Evolutionary conservation across 2,888 invertebrate genomes (phyloP), one percentile per base, ranked within the genome.

Genomic region (Dicycla oo): DNA sequence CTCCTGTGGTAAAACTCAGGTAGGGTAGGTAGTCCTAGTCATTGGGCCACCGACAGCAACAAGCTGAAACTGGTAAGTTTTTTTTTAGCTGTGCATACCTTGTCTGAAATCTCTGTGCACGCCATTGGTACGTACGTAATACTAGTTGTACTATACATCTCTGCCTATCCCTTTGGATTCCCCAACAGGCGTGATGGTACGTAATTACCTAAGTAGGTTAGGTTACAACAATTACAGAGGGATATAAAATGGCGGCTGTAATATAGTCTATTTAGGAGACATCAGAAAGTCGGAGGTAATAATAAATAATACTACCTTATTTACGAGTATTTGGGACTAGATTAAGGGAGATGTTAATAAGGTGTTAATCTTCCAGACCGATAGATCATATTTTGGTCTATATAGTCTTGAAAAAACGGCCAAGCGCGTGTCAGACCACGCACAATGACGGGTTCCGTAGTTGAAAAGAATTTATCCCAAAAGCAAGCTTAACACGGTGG

Each of bases 311-410:
- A n/a, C n/a, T n/a, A n/a, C n/a, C n/a, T n/a, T n/a, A n/a, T n/a
- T n/a, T n/a, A n/a, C n/a, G n/a, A n/a, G 67, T 73, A 45, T 79
- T 79, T 73, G 49, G 68, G 74, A 64, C 62, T n/a, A 63, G 63
- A 68, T 54, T 63, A 60, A 54, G 54, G 20, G n/a, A 49, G 26
- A 47, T 63, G 51, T 23, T 66, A 56, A 61, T 70, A 60, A 70
- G 54, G 62, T 79, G 77, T 60, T 77, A 45, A 77, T 53, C 38
- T 51, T 20, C 20, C 34, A 38, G 49, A 26, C 63, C 23, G 34
- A 53, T 58, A 4, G 15, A 34, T 63, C 49, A 53, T 49, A 53
- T 10, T 15, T 40, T 68, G 43, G n/a, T 15, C 7, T 69, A 43
- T 23, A 69, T 10, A 58, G 40, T 26, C 8, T 13, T 5, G 5